Evolutionary conservation across 2,113 vertebrate species (phyloP).

Genomic region (Platycercus adscitus): DNA sequence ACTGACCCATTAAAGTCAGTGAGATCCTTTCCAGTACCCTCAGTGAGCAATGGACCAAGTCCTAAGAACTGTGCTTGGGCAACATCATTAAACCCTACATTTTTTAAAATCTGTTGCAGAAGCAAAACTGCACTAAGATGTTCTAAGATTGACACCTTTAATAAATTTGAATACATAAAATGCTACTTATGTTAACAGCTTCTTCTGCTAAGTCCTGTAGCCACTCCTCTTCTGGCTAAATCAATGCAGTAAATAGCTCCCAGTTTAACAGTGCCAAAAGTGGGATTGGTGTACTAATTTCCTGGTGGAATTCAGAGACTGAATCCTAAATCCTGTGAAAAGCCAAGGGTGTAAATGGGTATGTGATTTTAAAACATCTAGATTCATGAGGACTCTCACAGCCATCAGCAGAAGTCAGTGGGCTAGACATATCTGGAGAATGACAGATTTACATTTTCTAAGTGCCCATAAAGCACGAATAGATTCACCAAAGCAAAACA

Average conservation of each 20-base stretch:
- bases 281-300: background rate
- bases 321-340: background rate
- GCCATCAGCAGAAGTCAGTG: background rate
- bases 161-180: conserved; percentile 10
- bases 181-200: background rate
- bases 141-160: background rate
- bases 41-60: background rate
- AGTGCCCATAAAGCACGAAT: background rate
- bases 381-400: background rate
- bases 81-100: background rate
- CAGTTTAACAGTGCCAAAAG: background rate
- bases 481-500: background rate
- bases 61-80: background rate
- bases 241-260: background rate
- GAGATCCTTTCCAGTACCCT: background rate
- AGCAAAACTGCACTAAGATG: background rate
- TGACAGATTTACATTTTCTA: background rate
- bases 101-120: background rate
- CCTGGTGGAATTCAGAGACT: background rate
- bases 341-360: background rate
- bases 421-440: background rate
- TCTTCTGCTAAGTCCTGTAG: background rate
- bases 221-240: background rate
- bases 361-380: background rate
- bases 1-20: background rate